Percentiles rank a stretch among this genome's conserved stretches.
Evolutionary conservation across 1,140 invertebrate genomes (phyloP).

Genomic region (Dinoponera quadriceps): DNA sequence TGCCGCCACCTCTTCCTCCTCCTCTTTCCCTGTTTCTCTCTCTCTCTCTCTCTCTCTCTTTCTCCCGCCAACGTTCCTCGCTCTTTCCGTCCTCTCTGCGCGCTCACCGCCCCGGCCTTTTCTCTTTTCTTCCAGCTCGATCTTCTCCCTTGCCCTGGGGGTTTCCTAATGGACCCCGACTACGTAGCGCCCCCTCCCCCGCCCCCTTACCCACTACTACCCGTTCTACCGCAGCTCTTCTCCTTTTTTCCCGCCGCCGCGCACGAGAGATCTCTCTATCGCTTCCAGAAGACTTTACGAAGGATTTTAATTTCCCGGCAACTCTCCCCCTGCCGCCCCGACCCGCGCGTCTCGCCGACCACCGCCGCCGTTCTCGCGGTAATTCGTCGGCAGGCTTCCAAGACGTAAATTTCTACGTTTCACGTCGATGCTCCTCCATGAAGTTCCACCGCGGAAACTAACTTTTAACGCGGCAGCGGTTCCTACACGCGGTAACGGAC

Average conservation of each 20-base stretch:
- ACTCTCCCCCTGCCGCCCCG: slow-evolving; percentile 33
- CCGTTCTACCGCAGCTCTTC: slow-evolving; percentile 43
- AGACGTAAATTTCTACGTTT: slow-evolving; percentile 59
- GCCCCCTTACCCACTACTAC: neutral
- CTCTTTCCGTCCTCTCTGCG: slow-evolving; percentile 4
- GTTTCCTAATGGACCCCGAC: slow-evolving; percentile 82
- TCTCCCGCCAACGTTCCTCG: slow-evolving; percentile 35
- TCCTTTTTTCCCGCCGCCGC: slow-evolving; percentile 35
- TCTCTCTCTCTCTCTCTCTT: slow-evolving; percentile 40
- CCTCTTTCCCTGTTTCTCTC: slow-evolving; percentile 60
- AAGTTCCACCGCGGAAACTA: slow-evolving; percentile 3
- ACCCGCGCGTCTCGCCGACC: slow-evolving; percentile 23
- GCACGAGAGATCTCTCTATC: slow-evolving; percentile 57
- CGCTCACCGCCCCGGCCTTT: slow-evolving; percentile 29
- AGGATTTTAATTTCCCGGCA: slow-evolving; percentile 79
- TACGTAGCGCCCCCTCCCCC: slow-evolving; percentile 45
- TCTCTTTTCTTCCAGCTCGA: slow-evolving; percentile 51
- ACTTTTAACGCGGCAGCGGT: neutral
- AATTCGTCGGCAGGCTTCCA: slow-evolving; percentile 58
- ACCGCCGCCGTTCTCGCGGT: slow-evolving; percentile 31
- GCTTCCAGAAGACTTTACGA: slow-evolving; percentile 60
- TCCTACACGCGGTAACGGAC: neutral
- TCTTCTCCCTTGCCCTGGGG: slow-evolving; percentile 76
- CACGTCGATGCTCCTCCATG: slow-evolving; percentile 20
- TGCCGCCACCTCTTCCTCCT: neutral